A percentile compares a stretch with the other conserved stretches of the same genome.
phyloP scores from a whole-genome alignment of 35 echinoderm and acorn worm genomes.

The Diadema setosum region DNA sequence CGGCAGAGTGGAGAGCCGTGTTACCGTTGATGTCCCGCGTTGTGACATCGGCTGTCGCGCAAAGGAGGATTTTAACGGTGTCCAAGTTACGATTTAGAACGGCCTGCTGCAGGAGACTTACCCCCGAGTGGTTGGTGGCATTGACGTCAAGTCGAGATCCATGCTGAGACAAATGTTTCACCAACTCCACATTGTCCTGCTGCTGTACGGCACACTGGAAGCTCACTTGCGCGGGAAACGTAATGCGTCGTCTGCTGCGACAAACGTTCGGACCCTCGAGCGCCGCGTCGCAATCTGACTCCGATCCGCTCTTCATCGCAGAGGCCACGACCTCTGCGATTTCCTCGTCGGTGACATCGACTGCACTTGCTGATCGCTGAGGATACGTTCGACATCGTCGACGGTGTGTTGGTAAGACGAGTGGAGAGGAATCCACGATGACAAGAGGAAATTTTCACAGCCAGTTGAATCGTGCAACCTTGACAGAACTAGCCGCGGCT shows the following conservation, averaged over 20 bases:
- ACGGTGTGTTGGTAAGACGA: neutral
- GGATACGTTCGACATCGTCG: slow-evolving; percentile 10
- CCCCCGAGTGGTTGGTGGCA: slow-evolving; percentile 59
- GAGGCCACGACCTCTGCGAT: slow-evolving; percentile 3
- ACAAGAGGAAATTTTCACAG: no score
- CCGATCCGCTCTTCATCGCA: neutral
- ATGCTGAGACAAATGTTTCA: slow-evolving; percentile 29
- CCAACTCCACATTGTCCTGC: slow-evolving; percentile 84
- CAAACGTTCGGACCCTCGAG: neutral
- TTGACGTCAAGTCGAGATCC: slow-evolving; percentile 47
- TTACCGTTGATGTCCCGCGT: slow-evolving; percentile 68
- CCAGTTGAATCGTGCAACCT: no score
- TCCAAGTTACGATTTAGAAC: slow-evolving; percentile 83
- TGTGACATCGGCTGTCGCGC: slow-evolving; percentile 59
- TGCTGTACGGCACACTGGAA: slow-evolving; percentile 85
- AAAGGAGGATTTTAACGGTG: slow-evolving; percentile 80
- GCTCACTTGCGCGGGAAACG: slow-evolving; percentile 80
- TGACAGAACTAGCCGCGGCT: no score
- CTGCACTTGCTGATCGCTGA: neutral
- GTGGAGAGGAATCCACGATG: neutral
- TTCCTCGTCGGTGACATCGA: slow-evolving; percentile 9
- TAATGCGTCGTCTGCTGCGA: slow-evolving; percentile 59
- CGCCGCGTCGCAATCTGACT: neutral
- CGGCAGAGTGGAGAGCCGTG: slow-evolving; percentile 75
- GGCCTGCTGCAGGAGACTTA: slow-evolving; percentile 84